Conservation (phyloP, 2,888 invertebrate genomes). For the Rhodophaea formosa region DNA sequence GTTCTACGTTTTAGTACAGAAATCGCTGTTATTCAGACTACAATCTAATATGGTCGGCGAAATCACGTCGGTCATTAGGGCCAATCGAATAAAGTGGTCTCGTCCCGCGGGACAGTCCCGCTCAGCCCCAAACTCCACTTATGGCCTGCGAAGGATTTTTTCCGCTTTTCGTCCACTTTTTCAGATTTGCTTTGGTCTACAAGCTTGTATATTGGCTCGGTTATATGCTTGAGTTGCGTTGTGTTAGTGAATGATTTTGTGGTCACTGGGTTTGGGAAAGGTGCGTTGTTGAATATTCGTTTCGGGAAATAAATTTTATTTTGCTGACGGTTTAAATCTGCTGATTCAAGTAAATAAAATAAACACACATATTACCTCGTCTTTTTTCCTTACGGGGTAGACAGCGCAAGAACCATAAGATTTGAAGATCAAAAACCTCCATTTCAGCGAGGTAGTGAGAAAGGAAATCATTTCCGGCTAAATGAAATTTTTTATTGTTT, state of each 20-base stretch:
- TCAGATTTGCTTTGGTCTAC: conserved; percentile 8
- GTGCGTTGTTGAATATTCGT: neutral
- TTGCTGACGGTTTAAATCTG: neutral
- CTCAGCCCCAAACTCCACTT: conserved; percentile 7
- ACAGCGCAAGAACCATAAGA: no score
- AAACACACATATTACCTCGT: no score
- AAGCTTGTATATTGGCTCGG: neutral
- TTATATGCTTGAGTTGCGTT: conserved; percentile 1
- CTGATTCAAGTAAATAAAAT: no score
- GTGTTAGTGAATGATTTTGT: neutral
- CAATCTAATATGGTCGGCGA: neutral
- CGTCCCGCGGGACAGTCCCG: conserved; percentile 33
- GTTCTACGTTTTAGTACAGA: neutral
- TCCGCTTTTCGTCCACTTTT: conserved; percentile 3
- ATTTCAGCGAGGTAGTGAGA: no score
- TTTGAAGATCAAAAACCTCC: no score
- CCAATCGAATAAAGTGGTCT: conserved; percentile 58
- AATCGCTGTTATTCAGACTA: neutral
- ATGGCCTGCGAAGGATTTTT: neutral
- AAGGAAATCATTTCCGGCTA: no score
- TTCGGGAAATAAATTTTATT: neutral
- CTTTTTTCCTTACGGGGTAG: no score
- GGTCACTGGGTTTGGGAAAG: conserved; percentile 4
- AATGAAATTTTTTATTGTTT: no score
- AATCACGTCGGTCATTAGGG: conserved; percentile 51